Evolutionary conservation across 2,113 vertebrate species (phyloP).

Genomic region (Psittacula cyanocephala): DNA sequence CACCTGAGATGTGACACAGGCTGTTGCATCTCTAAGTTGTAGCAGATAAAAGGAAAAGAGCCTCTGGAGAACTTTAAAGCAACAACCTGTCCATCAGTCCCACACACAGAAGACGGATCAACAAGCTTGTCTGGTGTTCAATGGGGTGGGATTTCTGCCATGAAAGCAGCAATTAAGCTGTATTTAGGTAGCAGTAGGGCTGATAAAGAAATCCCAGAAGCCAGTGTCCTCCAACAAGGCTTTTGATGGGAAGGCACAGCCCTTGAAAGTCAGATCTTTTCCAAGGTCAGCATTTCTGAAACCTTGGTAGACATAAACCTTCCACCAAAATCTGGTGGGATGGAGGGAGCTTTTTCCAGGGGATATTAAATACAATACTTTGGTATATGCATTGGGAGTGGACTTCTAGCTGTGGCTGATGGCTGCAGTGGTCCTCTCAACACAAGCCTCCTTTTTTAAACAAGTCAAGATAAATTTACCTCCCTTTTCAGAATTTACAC

Average conservation of each 20-base stretch:
- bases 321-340: not conserved
- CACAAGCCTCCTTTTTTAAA: not conserved
- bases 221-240: not conserved
- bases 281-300: not conserved
- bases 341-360: not conserved
- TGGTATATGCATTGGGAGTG: not conserved
- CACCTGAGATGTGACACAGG: not conserved
- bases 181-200: not conserved
- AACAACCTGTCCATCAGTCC: not conserved
- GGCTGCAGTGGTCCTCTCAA: not conserved
- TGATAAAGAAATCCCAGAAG: not conserved
- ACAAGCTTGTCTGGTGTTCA: not conserved
- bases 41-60: not conserved
- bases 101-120: not conserved
- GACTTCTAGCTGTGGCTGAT: not conserved
- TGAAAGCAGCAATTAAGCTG: not conserved
- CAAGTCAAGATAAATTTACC: not conserved
- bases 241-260: not conserved
- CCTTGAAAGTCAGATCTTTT: not conserved
- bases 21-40: not conserved
- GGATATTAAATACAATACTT: not conserved
- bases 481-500: not conserved
- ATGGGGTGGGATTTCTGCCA: not conserved
- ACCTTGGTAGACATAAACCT: not conserved
- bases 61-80: not conserved